phyloP scores from a whole-genome alignment of 2,888 invertebrate species.

The Drosophila paranaensis region DNA sequence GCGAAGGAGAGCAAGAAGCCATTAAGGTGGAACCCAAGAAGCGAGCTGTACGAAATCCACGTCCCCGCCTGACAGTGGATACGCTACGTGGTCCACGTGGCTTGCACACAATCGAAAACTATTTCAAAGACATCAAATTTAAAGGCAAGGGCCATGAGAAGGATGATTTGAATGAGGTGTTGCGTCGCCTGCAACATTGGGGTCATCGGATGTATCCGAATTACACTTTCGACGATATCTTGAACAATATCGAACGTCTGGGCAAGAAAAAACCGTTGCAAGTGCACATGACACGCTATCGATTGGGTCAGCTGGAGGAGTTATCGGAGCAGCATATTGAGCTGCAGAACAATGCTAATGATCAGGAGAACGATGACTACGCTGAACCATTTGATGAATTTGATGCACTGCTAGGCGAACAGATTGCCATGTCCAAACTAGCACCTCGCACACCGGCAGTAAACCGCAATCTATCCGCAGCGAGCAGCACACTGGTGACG shows the following conservation, averaged over 20 bases:
- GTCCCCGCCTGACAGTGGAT: constrained; percentile 89
- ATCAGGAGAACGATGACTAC: constrained; percentile 69
- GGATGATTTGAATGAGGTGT: constrained; percentile 91
- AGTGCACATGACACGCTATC: constrained; percentile 88
- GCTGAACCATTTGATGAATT: constrained; percentile 87
- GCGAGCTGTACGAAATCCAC: constrained; percentile 87
- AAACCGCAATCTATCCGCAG: constrained; percentile 39
- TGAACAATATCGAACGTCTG: constrained; percentile 91
- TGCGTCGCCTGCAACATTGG: constrained; percentile 96
- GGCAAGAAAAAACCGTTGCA: constrained; percentile 93
- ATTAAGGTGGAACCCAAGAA: constrained; percentile 86
- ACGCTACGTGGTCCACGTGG: constrained; percentile 91
- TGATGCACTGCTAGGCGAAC: constrained; percentile 88
- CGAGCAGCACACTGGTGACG: constrained; percentile 63
- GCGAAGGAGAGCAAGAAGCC: constrained; percentile 85
- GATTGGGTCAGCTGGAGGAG: constrained; percentile 85
- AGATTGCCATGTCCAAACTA: constrained; percentile 87
- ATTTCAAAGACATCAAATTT: constrained; percentile 93
- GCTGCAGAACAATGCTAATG: constrained; percentile 85
- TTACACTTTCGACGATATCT: constrained; percentile 93
- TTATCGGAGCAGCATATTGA: constrained; percentile 82
- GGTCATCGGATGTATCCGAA: constrained; percentile 96
- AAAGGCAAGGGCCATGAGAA: constrained; percentile 92
- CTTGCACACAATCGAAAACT: constrained; percentile 90
- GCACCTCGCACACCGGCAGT: constrained; percentile 79